These are phyloP conservation scores for Hemiscyllium ocellatum DNA, from an alignment of 2,113 vertebrate species.

Conservation along the genomic window DNA sequence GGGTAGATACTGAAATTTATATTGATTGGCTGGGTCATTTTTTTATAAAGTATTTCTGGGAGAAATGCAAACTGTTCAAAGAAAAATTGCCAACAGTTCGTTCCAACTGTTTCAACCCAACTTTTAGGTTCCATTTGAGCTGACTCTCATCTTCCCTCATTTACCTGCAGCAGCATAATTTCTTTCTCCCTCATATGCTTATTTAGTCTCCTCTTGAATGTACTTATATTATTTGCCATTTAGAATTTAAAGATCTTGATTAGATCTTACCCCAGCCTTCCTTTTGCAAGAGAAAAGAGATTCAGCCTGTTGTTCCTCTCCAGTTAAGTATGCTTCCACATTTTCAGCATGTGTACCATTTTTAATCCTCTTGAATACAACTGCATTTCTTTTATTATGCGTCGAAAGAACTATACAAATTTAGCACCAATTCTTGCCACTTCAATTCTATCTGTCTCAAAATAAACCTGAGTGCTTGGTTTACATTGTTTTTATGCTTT, in stretches of 20 bases:
- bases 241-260: too few relatives aligned
- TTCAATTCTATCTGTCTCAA: neutral
- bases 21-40: neutral
- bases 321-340: neutral
- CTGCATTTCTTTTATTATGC: neutral
- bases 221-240: too few relatives aligned
- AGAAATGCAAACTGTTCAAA: neutral
- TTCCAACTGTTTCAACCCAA: too few relatives aligned
- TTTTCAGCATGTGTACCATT: neutral
- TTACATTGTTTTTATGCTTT: neutral
- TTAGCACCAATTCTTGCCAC: neutral
- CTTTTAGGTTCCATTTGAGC: too few relatives aligned
- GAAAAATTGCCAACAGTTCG: neutral
- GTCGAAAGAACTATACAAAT: neutral
- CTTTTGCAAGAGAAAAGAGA: too few relatives aligned
- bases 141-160: too few relatives aligned
- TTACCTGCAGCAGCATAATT: too few relatives aligned
- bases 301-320: neutral
- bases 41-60: neutral
- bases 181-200: neutral
- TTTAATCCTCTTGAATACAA: neutral
- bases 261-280: too few relatives aligned
- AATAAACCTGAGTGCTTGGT: neutral
- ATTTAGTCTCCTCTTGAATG: too few relatives aligned
- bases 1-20: neutral